Conservation (phyloP, 2,888 invertebrate species). For the Drosophila tanythrix region DNA sequence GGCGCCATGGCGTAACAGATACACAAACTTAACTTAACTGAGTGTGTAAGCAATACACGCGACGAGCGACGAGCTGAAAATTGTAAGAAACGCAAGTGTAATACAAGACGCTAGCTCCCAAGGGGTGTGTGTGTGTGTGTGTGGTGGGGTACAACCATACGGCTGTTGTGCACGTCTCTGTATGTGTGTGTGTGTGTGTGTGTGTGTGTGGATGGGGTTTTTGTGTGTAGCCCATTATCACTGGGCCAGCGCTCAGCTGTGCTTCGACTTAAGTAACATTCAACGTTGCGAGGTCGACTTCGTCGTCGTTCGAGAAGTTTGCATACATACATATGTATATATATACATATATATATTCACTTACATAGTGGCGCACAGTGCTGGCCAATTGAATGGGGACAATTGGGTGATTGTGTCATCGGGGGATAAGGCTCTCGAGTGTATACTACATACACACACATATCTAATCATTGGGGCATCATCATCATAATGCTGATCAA, state of each 20-base stretch:
- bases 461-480: neutral
- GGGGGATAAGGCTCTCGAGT: constrained; percentile 22
- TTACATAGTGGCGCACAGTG: constrained; percentile 26
- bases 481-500: constrained; percentile 1
- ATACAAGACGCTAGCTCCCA: constrained; percentile 33
- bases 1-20: constrained; percentile 67
- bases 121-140: neutral
- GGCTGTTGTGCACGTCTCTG: neutral
- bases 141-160: too few relatives aligned
- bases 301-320: constrained; percentile 30
- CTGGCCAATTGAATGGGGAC: constrained; percentile 49
- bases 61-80: constrained; percentile 60
- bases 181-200: neutral
- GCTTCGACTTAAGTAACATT: constrained; percentile 74
- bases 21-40: constrained; percentile 77
- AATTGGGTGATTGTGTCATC: constrained; percentile 29
- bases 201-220: constrained; percentile 14
- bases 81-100: constrained; percentile 66
- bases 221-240: constrained; percentile 62
- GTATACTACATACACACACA: constrained; percentile 10
- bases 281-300: constrained; percentile 60
- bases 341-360: neutral
- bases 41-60: constrained; percentile 74
- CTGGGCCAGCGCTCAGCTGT: constrained; percentile 66
- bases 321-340: constrained; percentile 26